Conservation (phyloP, 2,113 vertebrate genomes). For the Cololabis saira region DNA sequence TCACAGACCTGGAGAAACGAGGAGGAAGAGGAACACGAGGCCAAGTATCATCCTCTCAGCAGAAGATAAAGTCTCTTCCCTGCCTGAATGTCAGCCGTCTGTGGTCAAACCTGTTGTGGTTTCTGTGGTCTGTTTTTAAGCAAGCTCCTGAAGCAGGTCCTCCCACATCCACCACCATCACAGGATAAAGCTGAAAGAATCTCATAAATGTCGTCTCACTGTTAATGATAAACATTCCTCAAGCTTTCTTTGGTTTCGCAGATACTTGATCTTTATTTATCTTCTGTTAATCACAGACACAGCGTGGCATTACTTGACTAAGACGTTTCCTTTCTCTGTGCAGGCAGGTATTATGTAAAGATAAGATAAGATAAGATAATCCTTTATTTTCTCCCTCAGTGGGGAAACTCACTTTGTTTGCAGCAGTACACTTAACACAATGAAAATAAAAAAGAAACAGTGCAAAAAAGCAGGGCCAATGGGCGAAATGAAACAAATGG, state of each 20-base stretch:
- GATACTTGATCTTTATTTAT: conserved; percentile 32
- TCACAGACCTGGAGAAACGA: conserved; percentile 64
- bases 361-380: too few relatives aligned
- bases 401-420: too few relatives aligned
- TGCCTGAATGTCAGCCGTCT: not conserved
- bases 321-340: too few relatives aligned
- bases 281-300: conserved; percentile 16
- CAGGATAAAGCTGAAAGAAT: conserved; percentile 22
- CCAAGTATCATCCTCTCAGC: conserved; percentile 40
- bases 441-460: too few relatives aligned
- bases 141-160: conserved; percentile 26
- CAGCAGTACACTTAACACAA: too few relatives aligned
- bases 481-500: too few relatives aligned
- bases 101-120: conserved; percentile 16
- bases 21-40: conserved; percentile 46
- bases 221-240: conserved; percentile 12
- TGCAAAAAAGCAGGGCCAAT: too few relatives aligned
- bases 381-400: too few relatives aligned
- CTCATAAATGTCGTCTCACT: conserved; percentile 17
- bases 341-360: too few relatives aligned
- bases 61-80: not conserved
- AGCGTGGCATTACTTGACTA: too few relatives aligned
- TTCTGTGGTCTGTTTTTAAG: conserved; percentile 24
- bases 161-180: conserved; percentile 34
- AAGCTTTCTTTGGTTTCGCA: conserved; percentile 40